Evolutionary conservation across 2,797 vertebrate species (phyloP), one percentile per base, ranked within the genome.

Genomic region (Sebastes umbrosus): DNA sequence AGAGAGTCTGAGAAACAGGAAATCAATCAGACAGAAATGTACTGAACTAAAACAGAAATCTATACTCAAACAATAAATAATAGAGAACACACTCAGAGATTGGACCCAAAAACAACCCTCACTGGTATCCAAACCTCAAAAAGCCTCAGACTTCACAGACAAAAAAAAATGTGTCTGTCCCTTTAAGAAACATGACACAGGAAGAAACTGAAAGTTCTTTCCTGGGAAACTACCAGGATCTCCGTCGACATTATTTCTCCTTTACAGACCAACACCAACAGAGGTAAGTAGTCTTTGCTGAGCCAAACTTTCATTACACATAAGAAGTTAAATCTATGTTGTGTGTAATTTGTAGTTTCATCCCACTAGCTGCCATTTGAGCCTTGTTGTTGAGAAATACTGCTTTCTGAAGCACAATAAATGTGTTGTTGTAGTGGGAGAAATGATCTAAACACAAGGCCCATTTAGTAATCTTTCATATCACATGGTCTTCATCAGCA

Each of bases 161-260:
- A 52, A 62, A 70, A 3, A 4, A 2, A 69, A 6, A 0, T 0
- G 58, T 8, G 34, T 0, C 71, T 90, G 85, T 80, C 55, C 27
- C 90, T 92, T 91, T 92, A 93, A 93, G 86, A 73, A 64, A 43
- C 20, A 11, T 20, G 65, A 80, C 5, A 6, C 76, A 3, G 57
- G 50, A 70, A 3, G 73, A 86, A 88, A 88, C 3, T 54, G 83
- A 90, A 92, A 91, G 72, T 80, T 0, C 52, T 14, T 73, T 69
- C 6, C 9, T 50, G 24, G 2, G 57, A 84, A 70, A 59, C 8
- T 3, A 29, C 29, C 20, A 0, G 4, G 0, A 3, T 6, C 14
- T 8, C 20, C 8, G 4, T 1, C 0, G 0, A 8, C n/a, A 20
- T 39, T 50, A 0, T 25, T 57, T 10, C n/a, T 66, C 20, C 16